Percentiles rank a stretch among this genome's conserved stretches.
phyloP scores from a whole-genome alignment of 1,140 invertebrate species.

The Musca domestica region DNA sequence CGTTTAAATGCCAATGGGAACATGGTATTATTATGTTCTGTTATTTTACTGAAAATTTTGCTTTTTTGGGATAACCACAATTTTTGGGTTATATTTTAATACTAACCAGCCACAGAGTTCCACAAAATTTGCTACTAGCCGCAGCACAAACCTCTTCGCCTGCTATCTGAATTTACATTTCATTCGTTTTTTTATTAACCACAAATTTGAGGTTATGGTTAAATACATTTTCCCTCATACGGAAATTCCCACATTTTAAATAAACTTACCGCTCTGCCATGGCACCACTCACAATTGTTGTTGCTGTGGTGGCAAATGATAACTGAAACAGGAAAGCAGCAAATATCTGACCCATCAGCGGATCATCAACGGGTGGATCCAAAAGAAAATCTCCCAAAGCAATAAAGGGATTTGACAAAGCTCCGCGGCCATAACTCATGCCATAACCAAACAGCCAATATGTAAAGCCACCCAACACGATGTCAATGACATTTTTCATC shows the following conservation, averaged over 20 bases:
- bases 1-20: too few relatives aligned
- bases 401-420: slow-evolving; percentile 70
- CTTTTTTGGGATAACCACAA: too few relatives aligned
- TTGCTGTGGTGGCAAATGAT: slow-evolving; percentile 87
- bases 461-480: slow-evolving; percentile 81
- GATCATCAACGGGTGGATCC: slow-evolving; percentile 66
- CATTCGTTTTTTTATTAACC: too few relatives aligned
- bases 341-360: slow-evolving; percentile 74
- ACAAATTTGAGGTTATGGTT: too few relatives aligned
- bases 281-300: slow-evolving; percentile 87
- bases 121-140: too few relatives aligned
- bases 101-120: too few relatives aligned
- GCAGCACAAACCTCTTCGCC: neutral
- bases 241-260: too few relatives aligned
- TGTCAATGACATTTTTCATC: slow-evolving; percentile 94
- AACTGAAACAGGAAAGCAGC: slow-evolving; percentile 84
- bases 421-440: slow-evolving; percentile 78
- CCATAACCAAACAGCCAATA: slow-evolving; percentile 96
- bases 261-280: slow-evolving; percentile 78
- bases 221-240: too few relatives aligned
- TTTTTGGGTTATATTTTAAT: too few relatives aligned
- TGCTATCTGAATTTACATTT: too few relatives aligned
- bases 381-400: slow-evolving; percentile 71
- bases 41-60: too few relatives aligned
- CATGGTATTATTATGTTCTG: too few relatives aligned